phyloP scores from a whole-genome alignment of 1,140 invertebrate genomes.

The Anoplolepis gracilipes region DNA sequence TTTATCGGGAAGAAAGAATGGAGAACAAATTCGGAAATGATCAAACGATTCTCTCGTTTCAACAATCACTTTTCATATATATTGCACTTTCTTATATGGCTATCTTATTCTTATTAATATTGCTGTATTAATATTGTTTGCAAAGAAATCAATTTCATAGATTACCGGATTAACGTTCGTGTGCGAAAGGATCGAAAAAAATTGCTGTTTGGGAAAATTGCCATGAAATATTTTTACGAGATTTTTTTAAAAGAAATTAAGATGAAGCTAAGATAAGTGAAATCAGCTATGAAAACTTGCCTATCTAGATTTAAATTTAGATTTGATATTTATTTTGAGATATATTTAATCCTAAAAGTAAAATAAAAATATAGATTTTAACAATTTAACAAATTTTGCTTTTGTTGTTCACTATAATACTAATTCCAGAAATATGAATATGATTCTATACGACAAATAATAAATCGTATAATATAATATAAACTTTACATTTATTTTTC shows the following conservation, averaged over 20 bases:
- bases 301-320: background rate
- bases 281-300: background rate
- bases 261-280: conserved; percentile 9
- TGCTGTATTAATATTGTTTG: background rate
- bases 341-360: background rate
- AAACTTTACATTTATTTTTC: background rate
- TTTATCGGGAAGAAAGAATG: conserved; percentile 20
- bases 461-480: background rate
- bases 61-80: conserved; percentile 29
- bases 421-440: background rate
- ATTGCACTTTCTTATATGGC: background rate
- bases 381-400: background rate
- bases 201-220: conserved; percentile 9
- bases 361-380: background rate
- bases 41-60: conserved; percentile 11
- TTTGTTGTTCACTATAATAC: background rate
- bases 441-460: background rate
- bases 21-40: conserved; percentile 43
- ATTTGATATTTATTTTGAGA: conserved; percentile 7
- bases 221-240: conserved; percentile 29
- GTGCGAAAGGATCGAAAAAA: conserved; percentile 3
- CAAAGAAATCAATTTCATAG: background rate
- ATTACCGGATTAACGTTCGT: background rate
- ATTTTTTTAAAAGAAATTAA: conserved; percentile 31
- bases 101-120: conserved; percentile 25